Evolutionary conservation across 2,797 vertebrate species (phyloP), one percentile per base, ranked within the genome.

Genomic region (Paguma larvata): DNA sequence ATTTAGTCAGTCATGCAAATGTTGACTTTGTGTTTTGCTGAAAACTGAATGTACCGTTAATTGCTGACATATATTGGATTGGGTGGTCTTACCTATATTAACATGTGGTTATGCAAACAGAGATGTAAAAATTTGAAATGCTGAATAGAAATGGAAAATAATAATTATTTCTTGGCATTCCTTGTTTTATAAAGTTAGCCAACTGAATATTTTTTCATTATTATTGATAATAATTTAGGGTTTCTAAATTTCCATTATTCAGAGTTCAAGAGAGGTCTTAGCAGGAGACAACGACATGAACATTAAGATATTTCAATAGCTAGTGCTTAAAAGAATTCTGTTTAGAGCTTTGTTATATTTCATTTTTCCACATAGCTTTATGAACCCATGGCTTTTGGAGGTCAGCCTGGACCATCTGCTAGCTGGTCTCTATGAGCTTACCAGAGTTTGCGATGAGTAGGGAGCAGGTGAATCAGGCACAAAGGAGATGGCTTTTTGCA

Each of bases 211-310:
- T 93, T 48, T 95, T 67, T 72, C 63, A 65, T 92, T 77, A 4
- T 72, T 95, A 88, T 65, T 46, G 44, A 6, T 78, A 79, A 92
- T 92, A 67, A 96, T 32, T 38, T 34, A 6, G 5, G 32, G 16
- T 96, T 97, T 90, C 87, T 97, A 97, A 93, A 97, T 94, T 97
- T 91, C 11, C 44, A 34, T 85, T 95, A 97, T 88, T 97, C 30
- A 94, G n/a, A 73, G 21, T 85, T 86, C 72, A 93, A 83, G 11
- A 65, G 56, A 72, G 72, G 2, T 91, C 70, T 67, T 94, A 97
- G 15, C 85, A 67, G 59, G 21, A 97, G 93, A 86, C 11, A 96
- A 90, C 38, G 2, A 32, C 78, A 95, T 68, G 86, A 82, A n/a
- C 27, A 75, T 89, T 85, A 96, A 97, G 30, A 6, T 3, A 94